These are phyloP conservation scores for Polydrusus cervinus DNA, from an alignment of 2,888 invertebrate genomes.

Conservation along the genomic window DNA sequence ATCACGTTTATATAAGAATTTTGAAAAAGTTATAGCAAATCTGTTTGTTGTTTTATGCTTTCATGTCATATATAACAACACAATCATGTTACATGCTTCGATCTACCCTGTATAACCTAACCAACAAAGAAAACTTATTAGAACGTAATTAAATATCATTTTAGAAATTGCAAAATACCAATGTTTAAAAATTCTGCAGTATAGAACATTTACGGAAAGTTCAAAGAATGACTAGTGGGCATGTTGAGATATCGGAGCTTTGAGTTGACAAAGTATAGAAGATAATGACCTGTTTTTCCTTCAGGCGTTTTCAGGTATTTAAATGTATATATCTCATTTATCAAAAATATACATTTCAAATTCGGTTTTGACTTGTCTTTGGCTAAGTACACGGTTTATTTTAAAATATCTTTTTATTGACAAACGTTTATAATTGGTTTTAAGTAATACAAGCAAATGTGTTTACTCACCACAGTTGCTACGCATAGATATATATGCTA, in stretches of 20 bases:
- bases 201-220: conserved; percentile 8
- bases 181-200: conserved; percentile 3
- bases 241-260: conserved; percentile 5
- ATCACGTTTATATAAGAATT: too few species aligned
- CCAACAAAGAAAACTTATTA: conserved; percentile 39
- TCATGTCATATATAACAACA: not conserved
- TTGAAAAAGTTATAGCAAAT: too few species aligned
- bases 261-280: conserved; percentile 16
- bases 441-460: conserved; percentile 31
- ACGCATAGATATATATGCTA: too few species aligned
- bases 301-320: conserved; percentile 46
- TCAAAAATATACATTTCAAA: conserved; percentile 58
- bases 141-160: conserved; percentile 12
- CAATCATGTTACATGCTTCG: conserved; percentile 27
- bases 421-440: conserved; percentile 30
- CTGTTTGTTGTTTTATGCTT: not conserved
- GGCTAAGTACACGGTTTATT: conserved; percentile 32
- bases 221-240: conserved; percentile 11
- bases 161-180: conserved; percentile 41
- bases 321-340: conserved; percentile 53
- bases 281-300: conserved; percentile 24
- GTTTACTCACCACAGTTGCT: not conserved
- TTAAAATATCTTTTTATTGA: conserved; percentile 38
- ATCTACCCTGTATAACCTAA: conserved; percentile 52
- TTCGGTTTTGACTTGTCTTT: conserved; percentile 56